These are phyloP conservation scores for Amphilophus citrinellus DNA, from an alignment of 2,113 vertebrate genomes.

Conservation along the genomic window DNA sequence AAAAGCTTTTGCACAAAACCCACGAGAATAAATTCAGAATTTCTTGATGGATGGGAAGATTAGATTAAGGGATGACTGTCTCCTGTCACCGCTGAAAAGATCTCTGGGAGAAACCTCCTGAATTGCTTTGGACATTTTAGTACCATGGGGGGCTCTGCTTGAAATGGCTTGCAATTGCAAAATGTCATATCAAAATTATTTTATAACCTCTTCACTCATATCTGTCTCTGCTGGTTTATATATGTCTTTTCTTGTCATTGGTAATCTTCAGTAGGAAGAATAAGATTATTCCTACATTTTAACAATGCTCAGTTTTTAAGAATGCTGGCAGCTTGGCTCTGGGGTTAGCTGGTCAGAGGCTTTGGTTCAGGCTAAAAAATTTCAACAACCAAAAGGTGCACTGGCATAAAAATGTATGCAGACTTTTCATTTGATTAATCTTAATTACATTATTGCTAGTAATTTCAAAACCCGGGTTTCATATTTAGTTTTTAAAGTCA, in stretches of 20 bases:
- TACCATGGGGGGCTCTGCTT: background rate
- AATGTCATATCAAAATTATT: constrained; percentile 15
- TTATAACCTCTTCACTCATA: background rate
- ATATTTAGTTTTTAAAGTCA: background rate
- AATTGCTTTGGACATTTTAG: constrained; percentile 40
- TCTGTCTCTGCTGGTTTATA: background rate
- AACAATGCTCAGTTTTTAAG: background rate
- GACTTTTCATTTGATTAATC: background rate
- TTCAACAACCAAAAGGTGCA: background rate
- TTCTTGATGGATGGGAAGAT: constrained; percentile 31
- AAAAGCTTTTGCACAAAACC: constrained; percentile 14
- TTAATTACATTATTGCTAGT: background rate
- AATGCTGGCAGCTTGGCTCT: no score
- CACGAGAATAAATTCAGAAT: background rate
- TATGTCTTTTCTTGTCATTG: background rate
- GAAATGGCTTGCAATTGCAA: constrained; percentile 17
- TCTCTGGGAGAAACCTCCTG: background rate
- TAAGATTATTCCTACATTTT: background rate
- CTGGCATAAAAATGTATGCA: background rate
- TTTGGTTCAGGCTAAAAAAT: no score
- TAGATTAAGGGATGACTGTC: constrained; percentile 19
- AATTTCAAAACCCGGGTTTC: background rate
- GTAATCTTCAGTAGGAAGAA: background rate
- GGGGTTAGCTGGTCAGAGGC: background rate
- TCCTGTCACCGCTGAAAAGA: constrained; percentile 23